A percentile compares a stretch with the other conserved stretches of the same genome.
Evolutionary conservation across 2,113 vertebrate species (phyloP).

Genomic region (Labeo rohita): DNA sequence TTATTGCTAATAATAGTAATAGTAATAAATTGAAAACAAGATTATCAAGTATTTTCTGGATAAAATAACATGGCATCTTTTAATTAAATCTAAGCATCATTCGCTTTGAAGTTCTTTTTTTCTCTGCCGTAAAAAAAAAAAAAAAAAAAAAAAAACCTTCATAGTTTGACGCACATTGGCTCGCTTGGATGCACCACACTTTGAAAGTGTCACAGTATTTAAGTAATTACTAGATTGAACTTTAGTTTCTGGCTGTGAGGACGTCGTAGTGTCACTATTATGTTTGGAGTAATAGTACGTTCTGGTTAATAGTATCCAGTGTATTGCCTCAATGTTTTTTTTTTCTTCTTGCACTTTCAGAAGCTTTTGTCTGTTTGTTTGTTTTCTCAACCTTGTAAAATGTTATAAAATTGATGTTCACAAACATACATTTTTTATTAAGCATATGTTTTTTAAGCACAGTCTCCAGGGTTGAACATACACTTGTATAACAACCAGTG

Average conservation of each 20-base stretch:
- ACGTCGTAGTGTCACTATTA: background rate
- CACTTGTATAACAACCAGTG: background rate
- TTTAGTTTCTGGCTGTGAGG: conserved; percentile 21
- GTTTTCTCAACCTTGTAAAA: background rate
- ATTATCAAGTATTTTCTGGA: background rate
- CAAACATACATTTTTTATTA: conserved; percentile 17
- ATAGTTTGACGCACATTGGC: background rate
- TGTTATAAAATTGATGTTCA: background rate
- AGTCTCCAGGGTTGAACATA: conserved; percentile 1
- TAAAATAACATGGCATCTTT: background rate
- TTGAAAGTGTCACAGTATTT: conserved; percentile 10
- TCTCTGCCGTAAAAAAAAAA: background rate
- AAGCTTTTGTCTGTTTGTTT: background rate
- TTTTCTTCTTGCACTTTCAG: background rate
- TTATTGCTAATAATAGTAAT: background rate
- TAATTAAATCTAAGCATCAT: background rate
- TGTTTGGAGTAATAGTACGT: background rate
- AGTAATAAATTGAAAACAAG: background rate
- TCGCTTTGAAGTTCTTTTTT: background rate
- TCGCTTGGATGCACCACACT: background rate
- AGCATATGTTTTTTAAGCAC: background rate
- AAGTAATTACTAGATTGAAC: conserved; percentile 21
- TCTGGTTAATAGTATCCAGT: background rate
- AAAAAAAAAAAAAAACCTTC: background rate
- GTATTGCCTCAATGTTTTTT: background rate